Evolutionary conservation across 2,888 invertebrate genomes (phyloP), one percentile per base, ranked within the genome.

Genomic region (Halictus ligatus): DNA sequence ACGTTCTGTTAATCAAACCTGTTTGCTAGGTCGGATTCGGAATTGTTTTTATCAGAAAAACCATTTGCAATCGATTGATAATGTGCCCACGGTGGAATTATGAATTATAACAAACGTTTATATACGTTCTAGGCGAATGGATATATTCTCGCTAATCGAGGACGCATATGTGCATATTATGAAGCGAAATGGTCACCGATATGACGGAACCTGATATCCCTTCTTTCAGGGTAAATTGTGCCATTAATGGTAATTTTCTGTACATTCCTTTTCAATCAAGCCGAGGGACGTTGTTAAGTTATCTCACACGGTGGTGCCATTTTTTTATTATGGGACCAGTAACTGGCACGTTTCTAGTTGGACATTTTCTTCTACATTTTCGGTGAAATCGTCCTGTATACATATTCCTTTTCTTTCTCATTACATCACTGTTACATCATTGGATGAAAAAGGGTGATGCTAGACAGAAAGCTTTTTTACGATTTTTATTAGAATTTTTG

Each of bases 131-230:
- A 18, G 10, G 21, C 21, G 10, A 58, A n/a, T 13, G 25, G 25
- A 13, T 25, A 13, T 25, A 13, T 60, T 35, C 35, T 25, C 3
- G 13, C 6, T 25, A 25, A 13, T 64, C 13, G 60, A 25, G 25
- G 13, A 25, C 1, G 25, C 12, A 25, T 25, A 6, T 2, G 1
- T 25, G 25, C 29, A 15, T 60, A 7, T 15, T 25, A 15, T 25
- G n/a, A 25, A 60, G 64, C 64, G 25, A 29, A 29, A 64, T 64
- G 64, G 64, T 64, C 64, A 64, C 64, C 60, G 60, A 25, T 60
- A 60, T 13, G 60, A 6, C 13, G 60, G 25, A 25, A 60, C 60
- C n/a, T n/a, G n/a, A n/a, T 0, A 15, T 0, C 6, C 25, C 12
- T 13, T 12, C 25, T 25, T 13, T n/a, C 5, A 1, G 12, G n/a